These are phyloP conservation scores for Scolopax bukidnonensis DNA, from an alignment of 2,797 vertebrate genomes.

Conservation along the genomic window DNA sequence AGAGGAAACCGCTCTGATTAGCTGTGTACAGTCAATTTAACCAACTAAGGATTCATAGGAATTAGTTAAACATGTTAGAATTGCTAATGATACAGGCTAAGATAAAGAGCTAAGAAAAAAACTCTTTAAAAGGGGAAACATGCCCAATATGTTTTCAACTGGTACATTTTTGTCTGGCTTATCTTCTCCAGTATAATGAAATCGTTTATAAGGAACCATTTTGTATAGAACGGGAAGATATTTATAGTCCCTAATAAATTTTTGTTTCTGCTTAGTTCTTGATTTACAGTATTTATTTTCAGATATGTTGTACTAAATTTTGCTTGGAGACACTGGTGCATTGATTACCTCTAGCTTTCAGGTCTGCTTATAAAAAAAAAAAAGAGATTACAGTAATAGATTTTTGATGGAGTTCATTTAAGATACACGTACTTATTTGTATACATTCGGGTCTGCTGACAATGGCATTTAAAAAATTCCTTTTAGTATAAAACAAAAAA, in stretches of 20 bases:
- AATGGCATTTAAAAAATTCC: conserved; percentile 42
- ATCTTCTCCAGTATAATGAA: neutral
- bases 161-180: neutral
- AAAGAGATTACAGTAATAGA: conserved; percentile 59
- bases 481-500: conserved; percentile 60
- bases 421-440: conserved; percentile 40
- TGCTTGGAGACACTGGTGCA: conserved; percentile 34
- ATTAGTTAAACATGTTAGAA: neutral
- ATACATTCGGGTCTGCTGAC: neutral
- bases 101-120: neutral
- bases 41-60: neutral
- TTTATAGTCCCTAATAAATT: conserved; percentile 37
- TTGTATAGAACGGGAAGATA: conserved; percentile 4
- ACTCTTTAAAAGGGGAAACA: neutral
- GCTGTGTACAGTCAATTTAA: neutral
- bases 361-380: conserved; percentile 61
- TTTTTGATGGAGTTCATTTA: conserved; percentile 51
- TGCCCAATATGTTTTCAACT: neutral
- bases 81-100: neutral
- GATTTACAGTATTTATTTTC: conserved; percentile 65
- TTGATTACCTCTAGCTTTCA: conserved; percentile 64
- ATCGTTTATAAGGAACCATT: neutral
- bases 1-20: neutral
- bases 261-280: conserved; percentile 37
- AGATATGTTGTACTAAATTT: conserved; percentile 49